phyloP scores from a whole-genome alignment of 2,797 vertebrate species.

The Sebastes alutus region DNA sequence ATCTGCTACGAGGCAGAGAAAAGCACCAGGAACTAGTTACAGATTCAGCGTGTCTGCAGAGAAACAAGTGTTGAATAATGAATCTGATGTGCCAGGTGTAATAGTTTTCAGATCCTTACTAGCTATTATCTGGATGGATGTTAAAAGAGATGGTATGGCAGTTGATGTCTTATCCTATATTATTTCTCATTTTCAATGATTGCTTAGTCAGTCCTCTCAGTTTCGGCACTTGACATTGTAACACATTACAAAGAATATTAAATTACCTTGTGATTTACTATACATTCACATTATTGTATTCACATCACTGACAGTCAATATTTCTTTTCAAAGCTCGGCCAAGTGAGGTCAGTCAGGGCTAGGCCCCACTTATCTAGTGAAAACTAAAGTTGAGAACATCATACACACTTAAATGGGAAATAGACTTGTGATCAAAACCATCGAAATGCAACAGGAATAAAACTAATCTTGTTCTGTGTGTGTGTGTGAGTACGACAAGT shows the following conservation, averaged over 20 bases:
- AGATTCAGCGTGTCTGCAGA: background rate
- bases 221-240: background rate
- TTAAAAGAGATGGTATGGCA: background rate
- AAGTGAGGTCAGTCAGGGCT: background rate
- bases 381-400: background rate
- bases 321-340: slow-evolving; percentile 9
- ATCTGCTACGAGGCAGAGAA: slow-evolving; percentile 20
- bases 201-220: background rate
- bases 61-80: background rate
- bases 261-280: slow-evolving; percentile 20
- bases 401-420: background rate
- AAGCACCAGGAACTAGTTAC: slow-evolving; percentile 36
- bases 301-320: background rate
- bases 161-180: background rate
- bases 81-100: background rate
- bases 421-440: background rate
- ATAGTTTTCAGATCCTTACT: background rate
- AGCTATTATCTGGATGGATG: background rate
- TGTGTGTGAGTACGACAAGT: background rate
- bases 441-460: background rate
- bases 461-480: background rate
- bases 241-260: slow-evolving; percentile 30
- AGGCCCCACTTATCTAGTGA: background rate
- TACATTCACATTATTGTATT: slow-evolving; percentile 31
- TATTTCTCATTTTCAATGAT: background rate